Evolutionary conservation across 53 echinoderm and acorn worm species (phyloP), one percentile per base, ranked within the genome.

Genomic region (Holothuria leucospilota): DNA sequence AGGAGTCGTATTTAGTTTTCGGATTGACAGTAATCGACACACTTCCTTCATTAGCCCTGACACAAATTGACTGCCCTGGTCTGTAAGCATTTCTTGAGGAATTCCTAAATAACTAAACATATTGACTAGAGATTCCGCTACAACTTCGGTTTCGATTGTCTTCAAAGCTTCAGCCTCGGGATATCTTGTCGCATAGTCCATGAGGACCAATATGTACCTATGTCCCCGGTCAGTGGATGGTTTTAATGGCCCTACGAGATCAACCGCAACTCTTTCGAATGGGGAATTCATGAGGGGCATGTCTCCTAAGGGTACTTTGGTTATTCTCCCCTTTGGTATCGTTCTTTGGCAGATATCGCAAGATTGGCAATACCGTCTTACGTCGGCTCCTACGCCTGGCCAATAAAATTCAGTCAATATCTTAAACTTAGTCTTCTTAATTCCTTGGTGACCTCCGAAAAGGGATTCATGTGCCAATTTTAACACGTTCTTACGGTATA

Each of bases 291-390:
- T 89, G 2, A 89, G 29, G 2, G 85, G 90, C 64, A 67, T 89
- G 14, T 20, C 20, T 72, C 85, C n/a, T 26, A 85, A 56, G 40
- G 78, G 85, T 10, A 81, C 90, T 85, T 73, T 89, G 1, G 40
- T 56, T 7, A 85, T 77, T 3, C 85, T n/a, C 16, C 77, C 77
- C 21, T 78, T 89, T 6, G 64, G 66, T 51, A 67, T 25, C 2
- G 78, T 85, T 13, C 90, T 59, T 29, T 90, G 90, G 63, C 90
- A n/a, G n/a, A n/a, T n/a, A n/a, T n/a, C n/a, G n/a, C n/a, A n/a
- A n/a, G n/a, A n/a, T n/a, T n/a, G n/a, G 10, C 85, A 85, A 40
- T 63, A 85, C 1, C 89, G 7, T 46, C 14, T 82, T 5, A 82
- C 56, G 20, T 63, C 83, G 25, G 73, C 84, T 20, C 78, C 51